These are phyloP conservation scores for Cyrtorhinus lividipennis DNA, from an alignment of 1,140 invertebrate genomes.

Conservation along the genomic window DNA sequence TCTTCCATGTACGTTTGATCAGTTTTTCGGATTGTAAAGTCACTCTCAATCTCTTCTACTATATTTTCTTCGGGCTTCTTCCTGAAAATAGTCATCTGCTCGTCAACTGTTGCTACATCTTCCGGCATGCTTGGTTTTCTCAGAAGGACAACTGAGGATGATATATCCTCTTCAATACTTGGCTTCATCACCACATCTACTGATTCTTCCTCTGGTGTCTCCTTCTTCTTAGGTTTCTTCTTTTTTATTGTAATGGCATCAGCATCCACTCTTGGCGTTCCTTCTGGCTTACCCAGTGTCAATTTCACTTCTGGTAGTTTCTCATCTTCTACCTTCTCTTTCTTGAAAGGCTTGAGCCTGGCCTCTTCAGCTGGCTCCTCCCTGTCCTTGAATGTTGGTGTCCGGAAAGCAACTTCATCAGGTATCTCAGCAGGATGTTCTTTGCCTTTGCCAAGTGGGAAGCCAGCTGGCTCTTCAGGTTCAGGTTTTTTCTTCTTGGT, in stretches of 20 bases:
- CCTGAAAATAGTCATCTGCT: slow-evolving; percentile 29
- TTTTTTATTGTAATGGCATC: slow-evolving; percentile 10
- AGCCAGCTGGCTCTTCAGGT: slow-evolving; percentile 20
- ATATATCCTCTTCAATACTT: slow-evolving; percentile 22
- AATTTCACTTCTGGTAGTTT: slow-evolving; percentile 13
- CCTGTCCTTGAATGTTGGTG: slow-evolving; percentile 14
- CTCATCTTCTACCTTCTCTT: slow-evolving; percentile 26
- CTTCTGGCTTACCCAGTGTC: slow-evolving; percentile 17
- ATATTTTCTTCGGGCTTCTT: slow-evolving; percentile 28
- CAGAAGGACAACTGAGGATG: not conserved
- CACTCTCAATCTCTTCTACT: slow-evolving; percentile 30
- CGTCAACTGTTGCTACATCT: slow-evolving; percentile 26
- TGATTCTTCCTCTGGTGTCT: slow-evolving; percentile 27
- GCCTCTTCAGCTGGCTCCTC: slow-evolving; percentile 24
- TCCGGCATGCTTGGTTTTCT: not conserved
- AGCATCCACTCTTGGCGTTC: slow-evolving; percentile 18
- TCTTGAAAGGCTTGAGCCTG: slow-evolving; percentile 24
- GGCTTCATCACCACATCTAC: slow-evolving; percentile 25
- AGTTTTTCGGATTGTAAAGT: slow-evolving; percentile 30
- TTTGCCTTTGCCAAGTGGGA: slow-evolving; percentile 15
- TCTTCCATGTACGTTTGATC: slow-evolving; percentile 21
- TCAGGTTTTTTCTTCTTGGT: slow-evolving; percentile 18
- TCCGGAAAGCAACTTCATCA: slow-evolving; percentile 18
- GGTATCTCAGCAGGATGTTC: slow-evolving; percentile 9
- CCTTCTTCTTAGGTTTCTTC: slow-evolving; percentile 14